Conservation (phyloP, 2,113 vertebrate species). For the Athene cunicularia region DNA sequence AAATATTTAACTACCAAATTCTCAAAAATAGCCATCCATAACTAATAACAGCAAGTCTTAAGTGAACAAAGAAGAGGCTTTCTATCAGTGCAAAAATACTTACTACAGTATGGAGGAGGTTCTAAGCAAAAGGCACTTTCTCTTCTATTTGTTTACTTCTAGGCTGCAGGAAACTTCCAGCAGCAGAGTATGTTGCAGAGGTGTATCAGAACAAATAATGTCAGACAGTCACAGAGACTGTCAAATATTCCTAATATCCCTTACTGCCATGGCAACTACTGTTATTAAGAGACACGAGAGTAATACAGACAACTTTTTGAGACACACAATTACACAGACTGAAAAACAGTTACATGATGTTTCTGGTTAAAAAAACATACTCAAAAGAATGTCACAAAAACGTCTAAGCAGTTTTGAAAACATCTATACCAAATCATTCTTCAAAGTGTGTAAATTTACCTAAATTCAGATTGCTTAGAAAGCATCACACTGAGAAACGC, state of each 20-base stretch:
- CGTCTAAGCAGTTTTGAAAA: neutral
- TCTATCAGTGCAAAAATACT: neutral
- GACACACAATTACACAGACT: neutral
- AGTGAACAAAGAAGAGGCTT: neutral
- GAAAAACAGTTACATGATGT: neutral
- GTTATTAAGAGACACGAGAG: neutral
- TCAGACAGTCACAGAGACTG: neutral
- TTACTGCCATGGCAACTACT: slow-evolving; percentile 22
- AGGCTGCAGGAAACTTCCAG: neutral
- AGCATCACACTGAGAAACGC: neutral
- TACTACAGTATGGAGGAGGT: neutral
- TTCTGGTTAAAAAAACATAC: neutral
- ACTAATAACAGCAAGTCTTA: neutral
- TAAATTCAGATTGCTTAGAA: neutral
- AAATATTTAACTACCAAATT: neutral
- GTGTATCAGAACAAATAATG: neutral
- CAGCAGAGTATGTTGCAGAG: neutral
- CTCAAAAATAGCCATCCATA: neutral
- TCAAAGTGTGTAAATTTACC: neutral
- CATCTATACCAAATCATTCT: neutral
- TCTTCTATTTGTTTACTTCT: neutral
- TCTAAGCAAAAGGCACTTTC: neutral
- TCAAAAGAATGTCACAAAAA: neutral
- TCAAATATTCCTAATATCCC: neutral
- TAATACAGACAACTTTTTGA: slow-evolving; percentile 3